Evolutionary conservation across 2,797 vertebrate genomes (phyloP).

Genomic region (Myotis pilosus): DNA sequence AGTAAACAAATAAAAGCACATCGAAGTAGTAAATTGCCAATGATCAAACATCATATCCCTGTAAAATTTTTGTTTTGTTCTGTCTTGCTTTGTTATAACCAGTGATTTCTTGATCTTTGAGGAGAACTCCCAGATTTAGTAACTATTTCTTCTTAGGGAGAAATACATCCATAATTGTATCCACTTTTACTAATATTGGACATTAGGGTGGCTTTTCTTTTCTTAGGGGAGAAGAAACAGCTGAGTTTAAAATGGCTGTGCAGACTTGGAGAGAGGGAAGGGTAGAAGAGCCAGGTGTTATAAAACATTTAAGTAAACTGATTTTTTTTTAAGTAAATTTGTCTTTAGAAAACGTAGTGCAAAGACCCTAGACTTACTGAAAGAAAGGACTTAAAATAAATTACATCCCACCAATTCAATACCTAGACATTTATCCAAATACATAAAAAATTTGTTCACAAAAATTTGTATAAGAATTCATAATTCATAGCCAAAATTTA

Average conservation of each 20-base stretch:
- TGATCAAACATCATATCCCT: neutral
- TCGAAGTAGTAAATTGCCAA: slow-evolving; percentile 13
- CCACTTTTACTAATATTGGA: slow-evolving; percentile 30
- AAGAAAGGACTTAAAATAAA: slow-evolving; percentile 29
- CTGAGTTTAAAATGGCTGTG: slow-evolving; percentile 51
- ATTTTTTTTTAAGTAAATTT: neutral
- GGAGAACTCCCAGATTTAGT: slow-evolving; percentile 25
- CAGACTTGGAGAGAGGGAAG: neutral
- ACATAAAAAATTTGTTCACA: neutral
- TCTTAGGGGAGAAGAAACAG: neutral
- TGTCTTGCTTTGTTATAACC: slow-evolving; percentile 43
- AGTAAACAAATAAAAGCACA: slow-evolving; percentile 9
- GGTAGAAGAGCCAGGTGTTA: neutral
- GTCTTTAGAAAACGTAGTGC: neutral
- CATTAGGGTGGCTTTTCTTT: neutral
- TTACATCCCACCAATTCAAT: neutral
- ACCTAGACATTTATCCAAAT: neutral
- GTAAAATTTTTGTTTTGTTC: neutral
- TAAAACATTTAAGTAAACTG: neutral
- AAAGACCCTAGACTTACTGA: neutral
- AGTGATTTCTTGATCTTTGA: slow-evolving; percentile 53
- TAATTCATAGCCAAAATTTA: no score
- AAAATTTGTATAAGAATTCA: neutral
- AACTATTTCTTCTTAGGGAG: slow-evolving; percentile 44
- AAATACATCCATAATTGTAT: slow-evolving; percentile 52